Percentiles rank a stretch among this genome's conserved stretches.
Conservation (phyloP, 2,888 invertebrate species). For the Folsomia manolachei region DNA sequence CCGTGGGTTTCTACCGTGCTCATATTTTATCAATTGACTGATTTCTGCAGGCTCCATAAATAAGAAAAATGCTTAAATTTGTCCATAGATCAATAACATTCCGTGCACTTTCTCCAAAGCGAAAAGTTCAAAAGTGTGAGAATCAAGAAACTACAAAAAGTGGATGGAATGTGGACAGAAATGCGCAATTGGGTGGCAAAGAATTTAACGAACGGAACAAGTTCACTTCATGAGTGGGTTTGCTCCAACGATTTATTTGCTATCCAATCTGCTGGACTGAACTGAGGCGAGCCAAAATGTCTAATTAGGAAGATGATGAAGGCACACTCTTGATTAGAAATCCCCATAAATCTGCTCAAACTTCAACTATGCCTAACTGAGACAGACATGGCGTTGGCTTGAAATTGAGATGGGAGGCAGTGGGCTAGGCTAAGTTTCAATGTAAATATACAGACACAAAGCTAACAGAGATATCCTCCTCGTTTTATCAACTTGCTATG, state of each 20-base stretch:
- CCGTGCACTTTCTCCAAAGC: too few species aligned
- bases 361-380: constrained; percentile 4
- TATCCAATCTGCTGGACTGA: constrained; percentile 1
- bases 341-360: constrained; percentile 28
- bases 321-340: constrained; percentile 36
- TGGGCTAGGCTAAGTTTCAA: background rate
- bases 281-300: background rate
- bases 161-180: background rate
- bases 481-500: background rate
- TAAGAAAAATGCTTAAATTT: background rate
- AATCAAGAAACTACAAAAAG: too few species aligned
- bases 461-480: background rate
- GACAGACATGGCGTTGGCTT: too few species aligned
- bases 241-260: constrained; percentile 4
- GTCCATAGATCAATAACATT: background rate
- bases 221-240: background rate
- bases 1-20: constrained; percentile 3
- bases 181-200: background rate
- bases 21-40: background rate
- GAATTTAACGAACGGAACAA: background rate
- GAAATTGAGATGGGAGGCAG: too few species aligned
- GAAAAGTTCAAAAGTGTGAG: too few species aligned
- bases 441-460: background rate
- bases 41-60: too few species aligned
- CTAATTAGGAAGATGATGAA: constrained; percentile 41